phyloP scores from a whole-genome alignment of 2,888 invertebrate species.

The Dryococelus australis region DNA sequence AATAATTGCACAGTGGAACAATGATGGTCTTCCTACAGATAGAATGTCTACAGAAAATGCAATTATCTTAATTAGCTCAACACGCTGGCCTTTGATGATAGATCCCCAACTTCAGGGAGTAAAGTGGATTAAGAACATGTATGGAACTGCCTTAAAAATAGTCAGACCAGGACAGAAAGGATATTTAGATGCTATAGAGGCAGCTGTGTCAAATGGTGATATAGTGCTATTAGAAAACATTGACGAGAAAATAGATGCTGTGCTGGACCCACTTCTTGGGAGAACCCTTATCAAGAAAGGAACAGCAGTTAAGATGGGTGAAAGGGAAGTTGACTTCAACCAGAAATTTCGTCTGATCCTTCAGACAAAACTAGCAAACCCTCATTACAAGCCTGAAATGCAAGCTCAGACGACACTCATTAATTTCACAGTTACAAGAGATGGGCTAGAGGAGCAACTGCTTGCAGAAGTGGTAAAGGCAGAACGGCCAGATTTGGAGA shows the following conservation, averaged over 20 bases:
- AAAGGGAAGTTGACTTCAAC: constrained; percentile 90
- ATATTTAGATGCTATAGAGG: constrained; percentile 85
- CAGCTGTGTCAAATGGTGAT: constrained; percentile 75
- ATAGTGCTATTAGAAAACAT: constrained; percentile 88
- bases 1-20: constrained; percentile 92
- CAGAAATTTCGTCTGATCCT: constrained; percentile 81
- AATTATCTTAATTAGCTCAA: constrained; percentile 86
- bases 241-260: constrained; percentile 87
- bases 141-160: constrained; percentile 70
- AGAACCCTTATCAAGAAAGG: constrained; percentile 90
- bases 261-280: constrained; percentile 87
- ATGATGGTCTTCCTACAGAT: constrained; percentile 90
- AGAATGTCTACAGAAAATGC: constrained; percentile 96
- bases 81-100: constrained; percentile 94
- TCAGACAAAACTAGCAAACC: constrained; percentile 94
- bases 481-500: constrained; percentile 90
- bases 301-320: constrained; percentile 82
- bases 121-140: constrained; percentile 94
- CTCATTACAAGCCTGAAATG: constrained; percentile 96
- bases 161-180: constrained; percentile 80
- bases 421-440: constrained; percentile 93
- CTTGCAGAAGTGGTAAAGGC: constrained; percentile 92
- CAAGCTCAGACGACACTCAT: constrained; percentile 95
- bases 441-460: constrained; percentile 92
- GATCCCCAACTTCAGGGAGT: constrained; percentile 92